Evolutionary conservation across 2,888 invertebrate species (phyloP).

Genomic region (Globia sparganii): DNA sequence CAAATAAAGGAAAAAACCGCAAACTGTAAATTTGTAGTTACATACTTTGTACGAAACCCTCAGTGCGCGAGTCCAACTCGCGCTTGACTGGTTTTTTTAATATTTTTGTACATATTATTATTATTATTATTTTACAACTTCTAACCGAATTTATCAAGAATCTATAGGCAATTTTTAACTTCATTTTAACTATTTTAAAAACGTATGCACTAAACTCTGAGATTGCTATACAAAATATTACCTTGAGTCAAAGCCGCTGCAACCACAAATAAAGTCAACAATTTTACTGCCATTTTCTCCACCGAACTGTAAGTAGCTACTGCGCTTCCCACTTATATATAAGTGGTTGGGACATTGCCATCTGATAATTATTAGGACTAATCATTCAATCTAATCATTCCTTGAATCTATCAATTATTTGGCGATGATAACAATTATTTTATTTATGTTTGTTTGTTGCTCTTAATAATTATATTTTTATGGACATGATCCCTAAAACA

Average conservation of each 20-base stretch:
- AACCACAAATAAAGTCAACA: slow-evolving; percentile 43
- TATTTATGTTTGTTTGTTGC: background rate
- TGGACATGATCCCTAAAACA: too few species aligned
- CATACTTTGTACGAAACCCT: too few species aligned
- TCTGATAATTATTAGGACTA: slow-evolving; percentile 19
- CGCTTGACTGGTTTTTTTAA: too few species aligned
- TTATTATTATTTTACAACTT: too few species aligned
- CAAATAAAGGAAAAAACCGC: too few species aligned
- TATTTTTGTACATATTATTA: too few species aligned
- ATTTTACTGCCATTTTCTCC: slow-evolving; percentile 49
- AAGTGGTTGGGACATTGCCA: background rate
- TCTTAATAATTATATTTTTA: too few species aligned
- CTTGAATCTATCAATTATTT: background rate
- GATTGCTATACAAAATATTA: background rate
- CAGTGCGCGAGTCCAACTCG: too few species aligned
- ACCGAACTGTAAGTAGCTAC: slow-evolving; percentile 6
- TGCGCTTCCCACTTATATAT: slow-evolving; percentile 18
- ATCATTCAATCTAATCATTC: background rate
- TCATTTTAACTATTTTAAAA: too few species aligned
- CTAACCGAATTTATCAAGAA: too few species aligned
- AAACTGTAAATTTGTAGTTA: too few species aligned
- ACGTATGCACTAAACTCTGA: background rate
- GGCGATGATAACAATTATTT: background rate
- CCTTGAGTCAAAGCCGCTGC: slow-evolving; percentile 46
- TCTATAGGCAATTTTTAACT: too few species aligned